Conservation (phyloP, 2,888 invertebrate species). For the Nomada fucata region DNA sequence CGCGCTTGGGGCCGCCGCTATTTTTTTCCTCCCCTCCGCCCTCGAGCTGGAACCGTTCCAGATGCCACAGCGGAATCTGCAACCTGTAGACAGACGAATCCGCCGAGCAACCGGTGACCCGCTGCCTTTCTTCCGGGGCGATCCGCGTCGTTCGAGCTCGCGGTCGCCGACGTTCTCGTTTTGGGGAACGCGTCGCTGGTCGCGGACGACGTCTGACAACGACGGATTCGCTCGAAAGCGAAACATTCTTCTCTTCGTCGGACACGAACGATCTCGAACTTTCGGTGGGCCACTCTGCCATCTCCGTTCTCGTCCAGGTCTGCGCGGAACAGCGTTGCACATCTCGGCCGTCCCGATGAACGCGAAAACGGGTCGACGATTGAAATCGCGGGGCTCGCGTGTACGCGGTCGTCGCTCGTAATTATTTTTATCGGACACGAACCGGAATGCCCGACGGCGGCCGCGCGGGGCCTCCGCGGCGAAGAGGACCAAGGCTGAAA, state of each 20-base stretch:
- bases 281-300: too few species aligned
- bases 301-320: not conserved
- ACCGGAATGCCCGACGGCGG: constrained; percentile 6
- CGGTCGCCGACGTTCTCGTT: too few species aligned
- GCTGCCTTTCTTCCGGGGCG: not conserved
- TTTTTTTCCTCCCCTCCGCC: constrained; percentile 10
- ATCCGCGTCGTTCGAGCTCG: too few species aligned
- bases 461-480: not conserved
- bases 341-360: constrained; percentile 10
- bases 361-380: not conserved
- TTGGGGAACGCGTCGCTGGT: too few species aligned
- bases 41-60: constrained; percentile 66
- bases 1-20: constrained; percentile 18
- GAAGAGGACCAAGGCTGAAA: constrained; percentile 3
- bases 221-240: too few species aligned
- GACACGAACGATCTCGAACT: too few species aligned
- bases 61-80: constrained; percentile 65
- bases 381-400: not conserved
- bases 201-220: too few species aligned
- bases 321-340: not conserved
- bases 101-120: constrained; percentile 62
- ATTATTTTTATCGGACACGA: constrained; percentile 34
- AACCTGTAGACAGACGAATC: constrained; percentile 74
- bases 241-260: too few species aligned
- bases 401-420: not conserved